A percentile compares a stretch with the other conserved stretches of the same genome.
phyloP scores from a whole-genome alignment of 2,113 vertebrate genomes.

The Tetraodon nigroviridis region DNA sequence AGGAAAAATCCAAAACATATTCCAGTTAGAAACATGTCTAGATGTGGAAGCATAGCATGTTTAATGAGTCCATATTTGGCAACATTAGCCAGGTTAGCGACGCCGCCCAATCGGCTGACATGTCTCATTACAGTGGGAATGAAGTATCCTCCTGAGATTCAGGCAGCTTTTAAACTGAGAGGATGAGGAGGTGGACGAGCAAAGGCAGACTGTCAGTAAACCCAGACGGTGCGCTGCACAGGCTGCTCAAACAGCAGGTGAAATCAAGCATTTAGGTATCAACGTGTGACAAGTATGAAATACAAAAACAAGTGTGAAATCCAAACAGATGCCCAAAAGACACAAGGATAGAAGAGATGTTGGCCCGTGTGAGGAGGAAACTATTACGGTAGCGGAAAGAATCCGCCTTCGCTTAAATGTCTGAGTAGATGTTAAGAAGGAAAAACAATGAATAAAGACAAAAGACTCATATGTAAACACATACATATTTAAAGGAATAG shows the following conservation, averaged over 20 bases:
- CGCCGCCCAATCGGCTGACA: conserved; percentile 40
- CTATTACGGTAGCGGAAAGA: too few relatives aligned
- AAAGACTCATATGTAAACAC: conserved; percentile 36
- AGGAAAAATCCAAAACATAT: too few relatives aligned
- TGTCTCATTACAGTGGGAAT: conserved; percentile 44
- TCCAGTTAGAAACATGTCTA: conserved; percentile 15
- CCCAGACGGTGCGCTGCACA: conserved; percentile 30
- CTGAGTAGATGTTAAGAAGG: conserved; percentile 20
- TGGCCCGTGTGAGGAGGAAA: conserved; percentile 15
- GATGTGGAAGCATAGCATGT: conserved; percentile 31
- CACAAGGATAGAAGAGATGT: conserved; percentile 36
- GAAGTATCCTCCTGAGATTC: conserved; percentile 44
- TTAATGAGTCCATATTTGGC: conserved; percentile 47
- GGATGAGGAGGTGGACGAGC: conserved; percentile 38
- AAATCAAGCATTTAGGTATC: conserved; percentile 23
- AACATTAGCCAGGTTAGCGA: conserved; percentile 63
- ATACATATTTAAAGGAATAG: conserved; percentile 35
- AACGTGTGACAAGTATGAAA: conserved; percentile 5
- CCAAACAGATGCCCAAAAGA: conserved; percentile 4
- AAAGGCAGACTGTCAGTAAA: conserved; percentile 47
- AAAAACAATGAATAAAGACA: conserved; percentile 32
- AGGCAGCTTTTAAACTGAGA: conserved; percentile 51
- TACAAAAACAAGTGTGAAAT: conserved; percentile 9
- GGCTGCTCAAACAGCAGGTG: conserved; percentile 19
- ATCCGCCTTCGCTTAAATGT: too few relatives aligned